phyloP scores from a whole-genome alignment of 2,797 vertebrate genomes.

The Pempheris klunzingeri region DNA sequence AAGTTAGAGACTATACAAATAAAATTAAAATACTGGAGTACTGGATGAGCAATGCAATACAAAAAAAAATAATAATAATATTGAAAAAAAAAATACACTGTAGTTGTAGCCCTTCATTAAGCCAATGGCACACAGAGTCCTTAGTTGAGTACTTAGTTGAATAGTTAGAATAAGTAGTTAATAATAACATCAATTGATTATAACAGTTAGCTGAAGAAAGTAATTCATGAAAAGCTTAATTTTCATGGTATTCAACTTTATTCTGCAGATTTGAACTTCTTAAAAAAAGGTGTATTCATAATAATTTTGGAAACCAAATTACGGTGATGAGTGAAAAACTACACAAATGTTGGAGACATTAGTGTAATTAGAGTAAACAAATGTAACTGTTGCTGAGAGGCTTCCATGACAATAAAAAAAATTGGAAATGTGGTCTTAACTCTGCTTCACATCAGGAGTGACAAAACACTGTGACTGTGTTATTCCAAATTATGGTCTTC shows the following conservation, averaged over 20 bases:
- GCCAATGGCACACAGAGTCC: not conserved
- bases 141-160: not conserved
- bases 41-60: not conserved
- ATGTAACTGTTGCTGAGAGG: not conserved
- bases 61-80: not conserved
- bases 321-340: not conserved
- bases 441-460: not conserved
- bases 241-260: not conserved
- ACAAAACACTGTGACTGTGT: not conserved
- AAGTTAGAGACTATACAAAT: not conserved
- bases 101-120: not conserved
- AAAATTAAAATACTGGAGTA: not conserved
- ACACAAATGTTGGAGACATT: not conserved
- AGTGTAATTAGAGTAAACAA: not conserved
- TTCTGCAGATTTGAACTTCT: not conserved
- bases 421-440: not conserved
- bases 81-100: not conserved
- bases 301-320: not conserved
- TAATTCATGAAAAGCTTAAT: not conserved
- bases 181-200: not conserved
- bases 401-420: not conserved
- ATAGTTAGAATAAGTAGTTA: not conserved
- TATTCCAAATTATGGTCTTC: not conserved
- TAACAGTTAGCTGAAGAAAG: not conserved
- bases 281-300: not conserved